Conservation (phyloP, 2,113 vertebrate genomes). For the Eurypyga helias region DNA sequence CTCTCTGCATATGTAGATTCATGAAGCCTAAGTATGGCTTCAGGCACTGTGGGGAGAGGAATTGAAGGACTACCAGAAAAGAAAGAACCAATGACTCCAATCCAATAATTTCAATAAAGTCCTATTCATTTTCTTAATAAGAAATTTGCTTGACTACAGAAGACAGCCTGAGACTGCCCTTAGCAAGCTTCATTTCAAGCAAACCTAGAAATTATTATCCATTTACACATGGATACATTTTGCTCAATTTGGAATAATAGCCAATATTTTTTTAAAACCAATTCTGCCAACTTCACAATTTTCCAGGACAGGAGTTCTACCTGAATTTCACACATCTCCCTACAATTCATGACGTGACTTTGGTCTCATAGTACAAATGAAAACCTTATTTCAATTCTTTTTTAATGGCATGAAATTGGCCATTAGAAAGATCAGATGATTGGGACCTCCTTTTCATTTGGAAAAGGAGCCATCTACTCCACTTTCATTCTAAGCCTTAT, state of each 20-base stretch:
- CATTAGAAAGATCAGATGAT: not conserved
- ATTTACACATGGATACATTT: not conserved
- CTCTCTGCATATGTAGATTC: not conserved
- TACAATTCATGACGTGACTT: not conserved
- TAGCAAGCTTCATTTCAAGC: not conserved
- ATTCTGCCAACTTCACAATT: not conserved
- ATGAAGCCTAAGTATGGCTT: not conserved
- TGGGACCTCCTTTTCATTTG: not conserved
- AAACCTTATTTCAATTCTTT: not conserved
- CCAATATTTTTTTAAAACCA: not conserved
- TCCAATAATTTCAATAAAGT: slow-evolving; percentile 16
- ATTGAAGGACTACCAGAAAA: not conserved
- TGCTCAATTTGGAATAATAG: not conserved
- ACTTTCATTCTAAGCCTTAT: not conserved
- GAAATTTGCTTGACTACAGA: slow-evolving; percentile 15
- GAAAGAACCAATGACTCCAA: not conserved
- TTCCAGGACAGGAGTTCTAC: not conserved
- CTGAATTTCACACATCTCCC: not conserved
- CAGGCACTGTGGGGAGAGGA: not conserved
- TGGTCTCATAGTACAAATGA: not conserved
- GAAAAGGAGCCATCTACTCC: not conserved
- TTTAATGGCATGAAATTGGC: not conserved
- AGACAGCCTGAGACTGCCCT: not conserved
- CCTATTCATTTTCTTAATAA: slow-evolving; percentile 13
- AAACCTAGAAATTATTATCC: not conserved